Percentiles rank a stretch among this genome's conserved stretches.
phyloP scores from a whole-genome alignment of 2,113 vertebrate species.

The Coregonus clupeaformis region DNA sequence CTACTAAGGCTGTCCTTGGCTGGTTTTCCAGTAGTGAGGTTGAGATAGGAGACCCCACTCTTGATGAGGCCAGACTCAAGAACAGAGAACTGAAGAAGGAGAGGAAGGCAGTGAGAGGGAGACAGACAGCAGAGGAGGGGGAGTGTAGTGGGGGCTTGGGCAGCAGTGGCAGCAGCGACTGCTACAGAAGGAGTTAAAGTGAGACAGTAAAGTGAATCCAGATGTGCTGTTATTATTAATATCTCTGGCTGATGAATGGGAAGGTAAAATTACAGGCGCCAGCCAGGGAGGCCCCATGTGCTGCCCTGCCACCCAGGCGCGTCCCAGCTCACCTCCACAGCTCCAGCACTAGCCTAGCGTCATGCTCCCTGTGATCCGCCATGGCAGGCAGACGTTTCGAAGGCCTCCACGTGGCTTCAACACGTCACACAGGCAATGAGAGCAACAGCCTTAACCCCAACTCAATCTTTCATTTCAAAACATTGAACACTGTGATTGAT shows the following conservation, averaged over 20 bases:
- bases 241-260: constrained; percentile 94
- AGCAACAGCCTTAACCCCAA: neutral
- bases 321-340: constrained; percentile 81
- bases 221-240: constrained; percentile 96
- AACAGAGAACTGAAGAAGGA: neutral
- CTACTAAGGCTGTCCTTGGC: too few species aligned
- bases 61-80: too few species aligned
- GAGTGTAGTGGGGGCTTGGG: constrained; percentile 9
- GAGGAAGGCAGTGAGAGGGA: constrained; percentile 7
- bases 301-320: constrained; percentile 80
- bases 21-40: too few species aligned
- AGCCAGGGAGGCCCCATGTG: constrained; percentile 79
- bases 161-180: constrained; percentile 24
- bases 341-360: constrained; percentile 19
- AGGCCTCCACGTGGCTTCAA: constrained; percentile 1
- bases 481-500: too few species aligned
- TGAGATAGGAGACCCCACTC: too few species aligned
- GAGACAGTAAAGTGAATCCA: constrained; percentile 96
- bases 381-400: neutral
- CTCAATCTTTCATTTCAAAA: too few species aligned
- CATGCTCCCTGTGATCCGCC: constrained; percentile 11
- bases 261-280: constrained; percentile 95
- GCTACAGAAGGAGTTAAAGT: constrained; percentile 78
- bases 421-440: constrained; percentile 10
- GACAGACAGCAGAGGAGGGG: neutral